A percentile compares a stretch with the other conserved stretches of the same genome.
phyloP scores from a whole-genome alignment of 2,113 vertebrate genomes.

The Lynx canadensis region DNA sequence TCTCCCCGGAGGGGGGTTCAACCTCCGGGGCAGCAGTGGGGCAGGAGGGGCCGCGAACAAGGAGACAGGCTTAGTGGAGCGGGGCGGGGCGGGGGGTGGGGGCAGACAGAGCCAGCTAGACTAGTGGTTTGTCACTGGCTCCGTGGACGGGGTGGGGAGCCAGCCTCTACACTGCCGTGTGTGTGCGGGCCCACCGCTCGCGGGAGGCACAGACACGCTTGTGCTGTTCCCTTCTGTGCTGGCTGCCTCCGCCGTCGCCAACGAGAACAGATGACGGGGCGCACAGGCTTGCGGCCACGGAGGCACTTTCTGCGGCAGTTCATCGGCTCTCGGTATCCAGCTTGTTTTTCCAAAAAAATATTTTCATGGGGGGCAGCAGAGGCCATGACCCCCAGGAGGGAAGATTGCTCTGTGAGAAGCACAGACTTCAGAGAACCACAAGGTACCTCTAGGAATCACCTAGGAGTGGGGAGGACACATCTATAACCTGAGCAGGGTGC shows the following conservation, averaged over 20 bases:
- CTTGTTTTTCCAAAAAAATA: background rate
- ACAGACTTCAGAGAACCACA: background rate
- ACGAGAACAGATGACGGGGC: fast-evolving
- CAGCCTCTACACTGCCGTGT: fast-evolving
- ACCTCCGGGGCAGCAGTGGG: background rate
- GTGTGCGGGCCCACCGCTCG: fast-evolving
- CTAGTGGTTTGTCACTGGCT: too few species aligned
- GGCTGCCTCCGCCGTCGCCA: fast-evolving
- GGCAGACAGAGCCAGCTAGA: background rate
- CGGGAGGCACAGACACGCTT: fast-evolving
- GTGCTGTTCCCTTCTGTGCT: fast-evolving
- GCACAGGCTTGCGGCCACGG: fast-evolving
- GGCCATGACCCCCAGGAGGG: too few species aligned
- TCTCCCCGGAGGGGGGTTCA: too few species aligned
- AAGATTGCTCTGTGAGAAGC: background rate
- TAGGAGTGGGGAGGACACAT: background rate
- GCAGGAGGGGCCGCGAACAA: background rate
- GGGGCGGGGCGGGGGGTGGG: fast-evolving
- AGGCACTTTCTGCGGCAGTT: fast-evolving
- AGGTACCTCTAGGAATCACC: fast-evolving
- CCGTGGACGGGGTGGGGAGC: fast-evolving
- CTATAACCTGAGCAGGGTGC: fast-evolving
- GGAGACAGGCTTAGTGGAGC: too few species aligned
- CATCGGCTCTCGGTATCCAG: fast-evolving
- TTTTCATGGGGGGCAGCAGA: background rate